Evolutionary conservation across 2,113 vertebrate species (phyloP), one percentile per base, ranked within the genome.

Genomic region (Apistogramma diplotaenia): DNA sequence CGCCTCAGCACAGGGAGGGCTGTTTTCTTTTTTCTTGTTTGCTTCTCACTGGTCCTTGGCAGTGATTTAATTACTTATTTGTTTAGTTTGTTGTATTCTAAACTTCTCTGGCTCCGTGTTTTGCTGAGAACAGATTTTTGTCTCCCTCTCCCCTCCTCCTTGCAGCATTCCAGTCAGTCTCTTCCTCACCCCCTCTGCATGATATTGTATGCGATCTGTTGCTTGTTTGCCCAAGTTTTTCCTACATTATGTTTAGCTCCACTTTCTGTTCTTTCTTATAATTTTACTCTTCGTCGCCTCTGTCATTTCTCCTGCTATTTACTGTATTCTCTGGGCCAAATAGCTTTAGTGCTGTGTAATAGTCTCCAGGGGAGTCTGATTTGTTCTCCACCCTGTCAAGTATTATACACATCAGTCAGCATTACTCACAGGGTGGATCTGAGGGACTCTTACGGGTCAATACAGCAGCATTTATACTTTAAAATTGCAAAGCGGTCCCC

Each of bases 31-130:
- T 80, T 78, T 27, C 49, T 46, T 84, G n/a, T n/a, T n/a, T n/a
- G n/a, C n/a, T n/a, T n/a, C 78, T 91, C 87, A 31, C 71, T 70
- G 77, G 65, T 83, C 76, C 87, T 93, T 91, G 89, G 89, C 89
- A 93, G 74, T 43, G 72, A 87, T 84, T 91, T 93, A 94, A 93
- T 92, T 91, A 83, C 88, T 91, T 89, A 80, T 92, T 93, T 94
- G 85, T 93, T 93, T 93, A 85, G 82, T 91, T 93, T 91, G 82
- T 90, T 86, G 73, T 88, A 85, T 93, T 89, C 82, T 85, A 87
- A 92, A 89, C 85, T 73, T 87, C 87, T 74, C 79, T 87, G 74
- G 85, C 87, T 84, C 78, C 0, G 15, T 35, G 60, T 91, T 91
- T 72, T 79, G 91, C 91, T 88, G 89, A 93, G 87, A 89, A 78